These are phyloP conservation scores for Lasioglossum oenotherae DNA, from an alignment of 2,888 invertebrate species.

Conservation along the genomic window DNA sequence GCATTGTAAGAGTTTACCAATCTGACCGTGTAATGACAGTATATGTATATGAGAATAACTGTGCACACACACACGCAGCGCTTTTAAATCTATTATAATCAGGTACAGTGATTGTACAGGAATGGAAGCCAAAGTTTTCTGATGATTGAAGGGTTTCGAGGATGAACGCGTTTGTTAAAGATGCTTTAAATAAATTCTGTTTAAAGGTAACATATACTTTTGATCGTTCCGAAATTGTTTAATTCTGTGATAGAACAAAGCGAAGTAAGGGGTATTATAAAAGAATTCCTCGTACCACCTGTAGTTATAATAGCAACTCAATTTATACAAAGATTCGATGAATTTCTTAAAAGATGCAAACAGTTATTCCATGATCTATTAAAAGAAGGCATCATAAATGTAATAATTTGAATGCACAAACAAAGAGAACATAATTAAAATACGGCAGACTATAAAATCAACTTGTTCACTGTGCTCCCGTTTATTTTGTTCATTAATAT, in stretches of 20 bases:
- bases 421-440: neutral
- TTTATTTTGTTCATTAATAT: constrained; percentile 28
- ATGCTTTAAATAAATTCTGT: neutral
- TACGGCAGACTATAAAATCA: neutral
- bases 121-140: constrained; percentile 1
- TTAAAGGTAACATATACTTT: neutral
- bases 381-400: neutral
- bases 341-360: neutral
- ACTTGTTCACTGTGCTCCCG: constrained; percentile 12
- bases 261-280: neutral
- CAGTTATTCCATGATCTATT: neutral
- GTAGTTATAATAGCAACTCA: neutral
- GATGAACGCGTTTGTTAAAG: neutral
- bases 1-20: constrained; percentile 32
- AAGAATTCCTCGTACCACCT: neutral
- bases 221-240: neutral
- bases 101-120: constrained; percentile 13
- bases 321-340: neutral
- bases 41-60: constrained; percentile 18
- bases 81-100: constrained; percentile 26
- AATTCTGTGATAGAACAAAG: neutral
- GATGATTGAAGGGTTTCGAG: neutral
- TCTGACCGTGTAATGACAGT: constrained; percentile 10
- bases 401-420: neutral
- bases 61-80: neutral